Evolutionary conservation across 2,888 invertebrate species (phyloP).

Genomic region (Diloba caeruleocephala): DNA sequence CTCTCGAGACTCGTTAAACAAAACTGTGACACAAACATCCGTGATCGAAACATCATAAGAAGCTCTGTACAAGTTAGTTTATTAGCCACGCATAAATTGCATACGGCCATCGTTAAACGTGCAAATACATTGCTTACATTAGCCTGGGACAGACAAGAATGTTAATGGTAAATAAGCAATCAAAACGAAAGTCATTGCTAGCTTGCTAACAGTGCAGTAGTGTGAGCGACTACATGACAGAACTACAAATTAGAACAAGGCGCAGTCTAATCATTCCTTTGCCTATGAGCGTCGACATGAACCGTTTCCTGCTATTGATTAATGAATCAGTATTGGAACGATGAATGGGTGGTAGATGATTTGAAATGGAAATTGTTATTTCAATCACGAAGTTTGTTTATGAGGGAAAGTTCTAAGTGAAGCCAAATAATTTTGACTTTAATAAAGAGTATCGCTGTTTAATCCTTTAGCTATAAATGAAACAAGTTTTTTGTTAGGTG

Average conservation of each 20-base stretch:
- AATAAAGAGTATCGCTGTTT: background rate
- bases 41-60: constrained; percentile 4
- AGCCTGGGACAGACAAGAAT: constrained; percentile 19
- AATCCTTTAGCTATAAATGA: background rate
- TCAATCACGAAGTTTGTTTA: background rate
- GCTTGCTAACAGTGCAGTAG: constrained; percentile 21
- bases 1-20: background rate
- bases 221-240: constrained; percentile 32
- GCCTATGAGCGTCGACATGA: constrained; percentile 16
- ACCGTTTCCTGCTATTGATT: constrained; percentile 41
- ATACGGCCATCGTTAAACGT: constrained; percentile 3
- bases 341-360: constrained; percentile 8
- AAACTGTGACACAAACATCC: constrained; percentile 16
- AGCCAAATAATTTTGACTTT: background rate
- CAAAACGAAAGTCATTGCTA: constrained; percentile 27
- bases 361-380: constrained; percentile 15
- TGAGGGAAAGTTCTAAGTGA: constrained; percentile 2
- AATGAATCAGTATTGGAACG: constrained; percentile 19
- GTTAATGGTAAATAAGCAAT: constrained; percentile 36
- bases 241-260: constrained; percentile 22
- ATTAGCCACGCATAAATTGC: constrained; percentile 21
- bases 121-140: constrained; percentile 39
- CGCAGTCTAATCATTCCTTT: constrained; percentile 28
- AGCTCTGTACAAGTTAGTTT: constrained; percentile 23
- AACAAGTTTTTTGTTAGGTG: background rate